Conservation (phyloP, 2,113 vertebrate genomes). For the Pithys albifrons region DNA sequence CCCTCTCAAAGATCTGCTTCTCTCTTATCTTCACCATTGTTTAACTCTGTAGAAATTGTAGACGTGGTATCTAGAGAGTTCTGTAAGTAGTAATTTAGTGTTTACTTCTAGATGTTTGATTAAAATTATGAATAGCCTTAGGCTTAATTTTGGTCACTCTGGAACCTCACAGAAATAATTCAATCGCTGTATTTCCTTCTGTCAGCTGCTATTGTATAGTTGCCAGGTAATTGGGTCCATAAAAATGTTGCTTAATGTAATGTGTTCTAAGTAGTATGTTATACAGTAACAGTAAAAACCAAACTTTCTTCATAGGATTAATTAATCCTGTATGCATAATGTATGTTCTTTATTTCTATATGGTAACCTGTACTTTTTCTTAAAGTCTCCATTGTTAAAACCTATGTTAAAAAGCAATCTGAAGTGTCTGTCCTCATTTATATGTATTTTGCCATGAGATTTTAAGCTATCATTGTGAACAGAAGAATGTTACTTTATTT, state of each 20-base stretch:
- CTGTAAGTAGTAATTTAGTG: neutral
- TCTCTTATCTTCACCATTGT: neutral
- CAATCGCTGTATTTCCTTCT: neutral
- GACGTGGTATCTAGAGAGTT: neutral
- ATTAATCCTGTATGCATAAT: neutral
- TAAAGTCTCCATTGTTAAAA: neutral
- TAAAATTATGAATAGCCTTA: neutral
- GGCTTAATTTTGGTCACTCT: neutral
- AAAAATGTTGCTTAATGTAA: neutral
- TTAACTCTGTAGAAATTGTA: neutral
- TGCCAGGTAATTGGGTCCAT: neutral
- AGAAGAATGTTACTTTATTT: neutral
- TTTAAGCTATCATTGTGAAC: neutral
- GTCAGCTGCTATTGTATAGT: neutral
- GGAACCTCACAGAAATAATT: neutral
- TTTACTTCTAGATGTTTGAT: neutral
- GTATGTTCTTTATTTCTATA: neutral
- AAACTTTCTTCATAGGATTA: neutral
- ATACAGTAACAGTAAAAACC: neutral
- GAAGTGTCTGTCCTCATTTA: neutral
- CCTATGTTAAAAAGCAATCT: neutral
- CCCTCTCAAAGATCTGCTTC: neutral
- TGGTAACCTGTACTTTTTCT: neutral
- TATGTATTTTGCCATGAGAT: neutral
- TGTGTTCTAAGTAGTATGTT: neutral